Evolutionary conservation across 1,140 invertebrate species (phyloP), one percentile per base, ranked within the genome.

Genomic region (Drosophila elegans): DNA sequence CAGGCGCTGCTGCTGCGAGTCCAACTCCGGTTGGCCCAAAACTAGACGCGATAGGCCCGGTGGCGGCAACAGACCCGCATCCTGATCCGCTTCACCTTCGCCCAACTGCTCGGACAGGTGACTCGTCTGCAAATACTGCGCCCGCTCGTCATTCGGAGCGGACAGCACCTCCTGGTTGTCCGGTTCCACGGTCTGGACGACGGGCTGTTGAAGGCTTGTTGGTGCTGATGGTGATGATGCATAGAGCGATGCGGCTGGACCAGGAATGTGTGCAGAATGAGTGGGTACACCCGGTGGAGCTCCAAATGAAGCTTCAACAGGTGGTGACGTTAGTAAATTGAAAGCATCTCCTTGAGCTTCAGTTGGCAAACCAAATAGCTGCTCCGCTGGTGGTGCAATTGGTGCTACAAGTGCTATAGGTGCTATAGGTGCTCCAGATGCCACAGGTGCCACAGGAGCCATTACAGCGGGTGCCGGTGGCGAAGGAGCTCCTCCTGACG

Each of bases 111-210:
- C 94, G 3, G 95, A 95, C 13, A 96, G 90, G 76, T 96, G 95
- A 9, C 95, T 95, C 6, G 95, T 96, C 92, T 96, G 95, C 59
- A 96, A 91, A 91, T 96, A 96, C 83, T 96, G 95, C 79, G 96
- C 95, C 64, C 95, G 93, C 79, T 95, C 95, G 91, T 94, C 95
- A 62, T 94, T 94, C 1, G 95, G 89, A 2, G 89, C 80, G 0
- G 84, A 68, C 3, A 89, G 45, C 38, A 94, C 66, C 61, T 78
- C 72, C 76, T 82, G 68, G n/a, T 75, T 88, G 59, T 90, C 78
- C 13, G 59, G 74, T 10, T 54, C 55, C 56, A 52, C 52, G 11
- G 48, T 67, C n/a, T 51, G 72, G 16, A 59, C 42, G 44, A 45
- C 38, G 6, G 29, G 29, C 12, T 44, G 41, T 2, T 16, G 13